Percentiles rank a stretch among this genome's conserved stretches.
These are phyloP conservation scores for Enteromius viviparus DNA, from an alignment of 2,797 vertebrate genomes.

Conservation along the genomic window DNA sequence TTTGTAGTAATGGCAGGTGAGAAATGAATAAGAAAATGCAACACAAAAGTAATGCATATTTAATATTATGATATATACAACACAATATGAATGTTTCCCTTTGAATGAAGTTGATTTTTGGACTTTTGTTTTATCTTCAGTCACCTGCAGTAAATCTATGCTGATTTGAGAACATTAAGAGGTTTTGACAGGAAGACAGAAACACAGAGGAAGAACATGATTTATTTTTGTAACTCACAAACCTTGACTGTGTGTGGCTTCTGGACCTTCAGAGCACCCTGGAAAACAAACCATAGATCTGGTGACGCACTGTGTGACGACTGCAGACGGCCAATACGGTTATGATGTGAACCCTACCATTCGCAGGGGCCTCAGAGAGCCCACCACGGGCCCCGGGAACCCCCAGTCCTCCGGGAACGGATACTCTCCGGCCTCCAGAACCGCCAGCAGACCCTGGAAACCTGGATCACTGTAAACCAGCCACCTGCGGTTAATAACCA, in stretches of 20 bases:
- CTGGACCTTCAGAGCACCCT: constrained; percentile 94
- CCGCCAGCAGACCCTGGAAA: constrained; percentile 85
- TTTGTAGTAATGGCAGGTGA: too few relatives aligned
- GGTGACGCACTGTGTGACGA: neutral
- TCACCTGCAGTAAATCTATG: neutral
- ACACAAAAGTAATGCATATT: too few relatives aligned
- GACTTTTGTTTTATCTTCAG: neutral
- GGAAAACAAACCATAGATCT: constrained; percentile 50
- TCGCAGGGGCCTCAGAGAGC: constrained; percentile 89
- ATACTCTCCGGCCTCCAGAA: constrained; percentile 89
- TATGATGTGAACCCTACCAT: constrained; percentile 78
- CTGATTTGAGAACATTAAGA: neutral
- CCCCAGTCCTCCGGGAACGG: constrained; percentile 87
- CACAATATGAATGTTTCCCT: neutral
- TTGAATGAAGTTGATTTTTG: neutral
- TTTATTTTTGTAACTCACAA: constrained; percentile 49
- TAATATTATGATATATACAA: too few relatives aligned
- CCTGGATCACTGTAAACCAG: constrained; percentile 90
- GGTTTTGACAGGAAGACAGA: neutral
- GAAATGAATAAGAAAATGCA: too few relatives aligned
- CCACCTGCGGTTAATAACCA: constrained; percentile 79
- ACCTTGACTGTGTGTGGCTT: constrained; percentile 87
- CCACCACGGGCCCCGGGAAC: constrained; percentile 83
- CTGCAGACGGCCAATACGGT: neutral
- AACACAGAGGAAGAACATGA: too few relatives aligned